A percentile compares a stretch with the other conserved stretches of the same genome.
These are phyloP conservation scores for Yponomeuta cagnagella DNA, from an alignment of 2,888 invertebrate genomes.

Conservation along the genomic window DNA sequence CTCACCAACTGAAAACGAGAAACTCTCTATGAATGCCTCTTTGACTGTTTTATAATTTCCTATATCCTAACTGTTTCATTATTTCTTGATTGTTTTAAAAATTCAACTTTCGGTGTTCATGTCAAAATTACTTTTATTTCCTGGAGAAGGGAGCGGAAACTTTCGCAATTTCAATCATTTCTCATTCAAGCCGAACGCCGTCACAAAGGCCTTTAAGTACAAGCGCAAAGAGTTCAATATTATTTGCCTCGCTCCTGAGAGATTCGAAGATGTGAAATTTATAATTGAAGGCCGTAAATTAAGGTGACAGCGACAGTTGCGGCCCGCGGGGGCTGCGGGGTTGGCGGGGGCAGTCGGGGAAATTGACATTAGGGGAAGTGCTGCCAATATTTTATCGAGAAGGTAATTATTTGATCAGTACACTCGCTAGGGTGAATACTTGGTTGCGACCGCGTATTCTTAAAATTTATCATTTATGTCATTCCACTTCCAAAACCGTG, in stretches of 20 bases:
- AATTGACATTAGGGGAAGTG: conserved; percentile 33
- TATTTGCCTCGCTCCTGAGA: background rate
- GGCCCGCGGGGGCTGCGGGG: conserved; percentile 42
- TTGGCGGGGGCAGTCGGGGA: conserved; percentile 14
- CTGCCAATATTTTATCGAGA: conserved; percentile 69
- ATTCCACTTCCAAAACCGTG: background rate
- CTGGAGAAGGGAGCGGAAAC: background rate
- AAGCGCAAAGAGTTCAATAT: conserved; percentile 16
- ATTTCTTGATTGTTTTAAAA: too few relatives aligned
- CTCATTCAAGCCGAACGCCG: conserved; percentile 11
- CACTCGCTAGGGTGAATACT: conserved; percentile 24
- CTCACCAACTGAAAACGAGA: too few relatives aligned
- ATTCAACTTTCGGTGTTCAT: background rate
- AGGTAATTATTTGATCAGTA: conserved; percentile 69
- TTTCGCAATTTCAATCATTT: conserved; percentile 26
- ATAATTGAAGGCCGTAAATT: conserved; percentile 76
- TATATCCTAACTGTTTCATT: background rate
- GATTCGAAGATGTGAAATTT: conserved; percentile 54
- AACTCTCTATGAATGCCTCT: too few relatives aligned
- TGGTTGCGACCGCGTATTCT: conserved; percentile 35
- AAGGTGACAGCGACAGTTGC: conserved; percentile 77
- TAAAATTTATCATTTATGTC: conserved; percentile 16
- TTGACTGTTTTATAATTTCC: background rate
- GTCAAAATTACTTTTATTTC: conserved; percentile 2
- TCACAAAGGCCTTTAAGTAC: conserved; percentile 3